A percentile compares a stretch with the other conserved stretches of the same genome.
Conservation (phyloP, 2,888 invertebrate genomes). For the Dynastes tityus region DNA sequence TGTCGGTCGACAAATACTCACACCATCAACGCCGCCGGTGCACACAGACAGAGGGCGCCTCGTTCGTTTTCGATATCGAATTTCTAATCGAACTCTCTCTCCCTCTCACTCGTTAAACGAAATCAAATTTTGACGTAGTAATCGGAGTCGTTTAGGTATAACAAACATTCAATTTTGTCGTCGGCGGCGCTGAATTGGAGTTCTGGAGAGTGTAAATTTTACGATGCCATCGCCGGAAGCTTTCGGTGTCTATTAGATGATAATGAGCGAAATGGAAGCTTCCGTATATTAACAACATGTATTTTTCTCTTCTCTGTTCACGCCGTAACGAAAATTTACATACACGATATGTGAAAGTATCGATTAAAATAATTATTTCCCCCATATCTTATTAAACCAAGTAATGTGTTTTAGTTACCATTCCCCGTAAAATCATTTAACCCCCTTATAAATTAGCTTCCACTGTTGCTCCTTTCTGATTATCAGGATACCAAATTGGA, state of each 20-base stretch:
- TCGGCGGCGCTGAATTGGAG: slow-evolving; percentile 2
- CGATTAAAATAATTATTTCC: no score
- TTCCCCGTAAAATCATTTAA: no score
- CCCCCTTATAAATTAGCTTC: no score
- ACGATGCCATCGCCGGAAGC: background rate
- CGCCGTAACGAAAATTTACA: no score
- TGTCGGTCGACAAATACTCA: background rate
- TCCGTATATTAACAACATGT: no score
- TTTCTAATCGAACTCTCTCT: slow-evolving; percentile 39
- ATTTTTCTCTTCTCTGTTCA: no score
- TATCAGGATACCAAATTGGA: no score
- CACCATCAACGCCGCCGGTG: background rate
- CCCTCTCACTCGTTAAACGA: slow-evolving; percentile 29
- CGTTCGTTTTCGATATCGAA: slow-evolving; percentile 16
- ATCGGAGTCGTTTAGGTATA: slow-evolving; percentile 29
- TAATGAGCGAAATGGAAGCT: no score
- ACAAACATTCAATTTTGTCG: slow-evolving; percentile 37
- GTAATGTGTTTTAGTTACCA: no score
- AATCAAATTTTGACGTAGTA: slow-evolving; percentile 39
- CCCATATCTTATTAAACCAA: no score
- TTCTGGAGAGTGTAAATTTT: slow-evolving; percentile 18
- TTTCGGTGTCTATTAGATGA: background rate
- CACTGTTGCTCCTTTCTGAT: no score
- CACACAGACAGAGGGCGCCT: slow-evolving; percentile 4
- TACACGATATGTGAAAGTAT: no score